A percentile compares a stretch with the other conserved stretches of the same genome.
phyloP scores from a whole-genome alignment of 92 coral and sea anemone genomes.

The Phenganax marumi region DNA sequence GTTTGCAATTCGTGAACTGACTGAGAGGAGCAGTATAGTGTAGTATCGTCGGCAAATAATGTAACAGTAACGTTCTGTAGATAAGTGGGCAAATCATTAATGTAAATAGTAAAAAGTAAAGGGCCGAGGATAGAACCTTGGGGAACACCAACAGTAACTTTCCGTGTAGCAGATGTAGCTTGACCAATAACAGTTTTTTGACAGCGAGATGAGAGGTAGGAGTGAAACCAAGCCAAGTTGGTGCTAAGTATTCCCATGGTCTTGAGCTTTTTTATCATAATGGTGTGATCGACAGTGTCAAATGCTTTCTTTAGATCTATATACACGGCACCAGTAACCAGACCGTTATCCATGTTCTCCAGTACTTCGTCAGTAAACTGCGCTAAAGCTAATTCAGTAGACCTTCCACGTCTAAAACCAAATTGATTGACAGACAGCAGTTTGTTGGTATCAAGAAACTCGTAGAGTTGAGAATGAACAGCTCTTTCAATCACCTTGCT shows the following conservation, averaged over 20 bases:
- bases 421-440: constrained; percentile 48
- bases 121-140: constrained; percentile 45
- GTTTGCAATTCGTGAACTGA: constrained; percentile 49
- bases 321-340: constrained; percentile 39
- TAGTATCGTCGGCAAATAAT: constrained; percentile 54
- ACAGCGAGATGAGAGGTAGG: constrained; percentile 38
- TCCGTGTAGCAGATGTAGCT: constrained; percentile 31
- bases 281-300: constrained; percentile 47
- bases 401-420: constrained; percentile 60
- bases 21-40: constrained; percentile 44
- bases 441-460: constrained; percentile 17
- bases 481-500: constrained; percentile 27
- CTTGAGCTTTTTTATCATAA: constrained; percentile 43
- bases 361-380: constrained; percentile 58
- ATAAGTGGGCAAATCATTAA: constrained; percentile 28
- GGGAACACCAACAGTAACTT: constrained; percentile 37
- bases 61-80: constrained; percentile 37
- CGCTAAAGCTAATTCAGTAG: constrained; percentile 51
- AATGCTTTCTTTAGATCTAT: constrained; percentile 45
- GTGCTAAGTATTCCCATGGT: constrained; percentile 28
- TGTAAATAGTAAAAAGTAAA: constrained; percentile 1
- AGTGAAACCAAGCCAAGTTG: constrained; percentile 36
- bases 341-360: constrained; percentile 54
- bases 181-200: constrained; percentile 36
- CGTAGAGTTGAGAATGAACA: constrained; percentile 27